These are phyloP conservation scores for Salarias fasciatus DNA, from an alignment of 2,797 vertebrate genomes.

Conservation along the genomic window DNA sequence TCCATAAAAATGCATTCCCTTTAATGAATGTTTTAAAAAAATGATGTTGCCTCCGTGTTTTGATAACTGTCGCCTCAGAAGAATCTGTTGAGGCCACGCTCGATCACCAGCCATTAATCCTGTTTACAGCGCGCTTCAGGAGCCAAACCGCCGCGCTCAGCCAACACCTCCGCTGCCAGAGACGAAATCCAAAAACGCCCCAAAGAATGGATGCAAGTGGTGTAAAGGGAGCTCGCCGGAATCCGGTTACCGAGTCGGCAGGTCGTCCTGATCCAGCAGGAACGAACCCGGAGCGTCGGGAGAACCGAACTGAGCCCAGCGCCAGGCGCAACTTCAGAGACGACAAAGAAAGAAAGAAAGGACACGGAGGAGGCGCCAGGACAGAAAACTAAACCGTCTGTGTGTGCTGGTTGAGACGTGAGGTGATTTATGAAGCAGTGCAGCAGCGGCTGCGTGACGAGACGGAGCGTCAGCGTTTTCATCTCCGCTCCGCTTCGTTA, in stretches of 20 bases:
- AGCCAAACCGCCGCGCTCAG: slow-evolving; percentile 7
- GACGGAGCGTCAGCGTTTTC: slow-evolving; percentile 21
- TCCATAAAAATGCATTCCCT: background rate
- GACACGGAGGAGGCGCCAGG: too few relatives aligned
- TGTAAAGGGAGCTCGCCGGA: slow-evolving; percentile 11
- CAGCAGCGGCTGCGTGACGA: background rate
- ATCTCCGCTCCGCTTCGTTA: slow-evolving; percentile 28
- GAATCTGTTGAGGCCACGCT: slow-evolving; percentile 24
- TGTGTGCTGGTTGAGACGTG: background rate
- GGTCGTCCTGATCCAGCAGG: background rate
- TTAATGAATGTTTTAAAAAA: slow-evolving; percentile 11
- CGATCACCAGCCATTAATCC: slow-evolving; percentile 2
- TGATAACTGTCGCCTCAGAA: slow-evolving; percentile 32
- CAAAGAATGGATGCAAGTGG: background rate
- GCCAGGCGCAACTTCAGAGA: background rate
- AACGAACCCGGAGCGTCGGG: background rate
- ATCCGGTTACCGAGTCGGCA: background rate
- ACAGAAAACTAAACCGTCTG: background rate
- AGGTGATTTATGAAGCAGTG: slow-evolving; percentile 23
- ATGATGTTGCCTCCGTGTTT: slow-evolving; percentile 28
- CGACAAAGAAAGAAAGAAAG: too few relatives aligned
- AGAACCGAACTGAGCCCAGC: too few relatives aligned
- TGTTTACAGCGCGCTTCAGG: slow-evolving; percentile 30
- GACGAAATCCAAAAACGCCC: slow-evolving; percentile 8
- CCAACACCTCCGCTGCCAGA: slow-evolving; percentile 20